Conservation (phyloP, 2,113 vertebrate species). For the Ophiodon elongatus region DNA sequence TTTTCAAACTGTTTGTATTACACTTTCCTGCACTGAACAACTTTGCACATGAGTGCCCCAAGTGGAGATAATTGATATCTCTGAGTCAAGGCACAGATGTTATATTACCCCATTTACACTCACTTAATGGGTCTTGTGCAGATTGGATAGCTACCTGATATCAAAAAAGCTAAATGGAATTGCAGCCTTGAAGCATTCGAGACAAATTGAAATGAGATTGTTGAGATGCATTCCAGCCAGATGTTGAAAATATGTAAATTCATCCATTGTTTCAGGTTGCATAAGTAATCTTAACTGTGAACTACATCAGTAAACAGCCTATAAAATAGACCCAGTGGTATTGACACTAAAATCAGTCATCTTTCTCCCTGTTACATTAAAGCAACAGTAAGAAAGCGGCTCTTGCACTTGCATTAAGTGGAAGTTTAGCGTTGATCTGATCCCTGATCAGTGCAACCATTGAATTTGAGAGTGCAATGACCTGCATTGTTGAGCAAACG, state of each 20-base stretch:
- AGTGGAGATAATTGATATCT: constrained; percentile 13
- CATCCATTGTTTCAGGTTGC: background rate
- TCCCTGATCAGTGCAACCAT: background rate
- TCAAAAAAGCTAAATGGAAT: background rate
- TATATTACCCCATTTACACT: background rate
- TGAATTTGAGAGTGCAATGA: background rate
- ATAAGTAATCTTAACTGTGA: background rate
- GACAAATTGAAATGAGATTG: background rate
- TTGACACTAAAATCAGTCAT: background rate
- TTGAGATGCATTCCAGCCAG: background rate
- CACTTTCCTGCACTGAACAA: background rate
- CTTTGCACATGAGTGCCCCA: background rate
- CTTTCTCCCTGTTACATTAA: too few species aligned
- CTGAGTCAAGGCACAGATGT: constrained; percentile 9
- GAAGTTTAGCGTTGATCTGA: background rate
- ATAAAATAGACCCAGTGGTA: background rate
- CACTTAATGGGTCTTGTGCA: background rate
- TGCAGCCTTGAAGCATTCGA: background rate
- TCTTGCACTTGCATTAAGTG: background rate
- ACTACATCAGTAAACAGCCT: background rate
- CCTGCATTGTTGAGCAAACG: background rate
- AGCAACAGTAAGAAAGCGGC: background rate
- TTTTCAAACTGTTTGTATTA: constrained; percentile 19
- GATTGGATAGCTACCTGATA: constrained; percentile 1
- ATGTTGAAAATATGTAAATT: constrained; percentile 21